Base-by-base conservation (phyloP, 2,797 vertebrate genomes). In the Philypnodon macrostomus region DNA sequence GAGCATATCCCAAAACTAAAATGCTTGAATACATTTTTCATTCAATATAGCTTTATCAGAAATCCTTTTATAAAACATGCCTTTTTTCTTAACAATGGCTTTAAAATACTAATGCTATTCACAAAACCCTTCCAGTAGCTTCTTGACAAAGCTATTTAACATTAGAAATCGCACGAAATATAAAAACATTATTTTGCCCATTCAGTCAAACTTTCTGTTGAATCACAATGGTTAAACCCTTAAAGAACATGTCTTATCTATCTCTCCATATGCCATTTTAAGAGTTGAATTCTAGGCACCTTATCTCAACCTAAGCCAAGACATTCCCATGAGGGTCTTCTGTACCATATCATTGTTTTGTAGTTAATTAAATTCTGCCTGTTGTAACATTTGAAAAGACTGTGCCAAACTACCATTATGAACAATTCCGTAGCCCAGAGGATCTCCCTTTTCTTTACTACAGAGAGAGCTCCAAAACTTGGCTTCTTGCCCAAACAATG, bases 361-460 rank as follows among this genome's bases (percentile, higher is more conserved):
- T 21, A 35, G 58, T 57, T 77, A 80, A 86, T 83, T 83, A 67
- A 73, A 65, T 70, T 21, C 54, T 33, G 41, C 65, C 36, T 44
- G 57, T 70, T 72, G 32, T 3, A 19, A n/a, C 15, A 30, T 34
- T 44, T 66, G 55, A 67, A 70, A 51, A 51, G 47, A 79, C 81
- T 72, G 77, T 35, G 47, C 55, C 1, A 12, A 75, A 70, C 57
- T 53, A 58, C 58, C 53, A 54, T 76, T 50, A 67, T 68, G 53
- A 71, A 48, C 58, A 75, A 51, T 80, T 68, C 59, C 46, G 39
- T 54, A 53, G 67, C 83, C 81, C 66, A 44, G 62, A 77, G 84
- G 79, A 81, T 54, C 59, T 75, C 38, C 53, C 47, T 56, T 60
- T 57, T 72, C 27, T 17, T 77, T 62, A 79, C 74, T 64, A 74